These are phyloP conservation scores for Lathronympha strigana DNA, from an alignment of 2,888 invertebrate species.

Conservation along the genomic window DNA sequence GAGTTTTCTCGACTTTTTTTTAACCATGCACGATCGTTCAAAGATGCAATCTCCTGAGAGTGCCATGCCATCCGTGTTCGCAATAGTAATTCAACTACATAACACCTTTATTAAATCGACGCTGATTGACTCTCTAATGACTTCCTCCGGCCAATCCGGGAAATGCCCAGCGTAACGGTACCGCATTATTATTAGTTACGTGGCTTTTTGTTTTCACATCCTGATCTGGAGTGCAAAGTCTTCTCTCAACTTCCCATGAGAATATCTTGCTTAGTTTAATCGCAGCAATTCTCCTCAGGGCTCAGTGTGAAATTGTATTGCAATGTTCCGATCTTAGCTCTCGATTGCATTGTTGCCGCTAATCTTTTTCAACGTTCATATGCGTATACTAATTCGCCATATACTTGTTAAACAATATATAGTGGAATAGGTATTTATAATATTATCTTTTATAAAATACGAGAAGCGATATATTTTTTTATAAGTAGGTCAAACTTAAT, in stretches of 20 bases:
- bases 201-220: slow-evolving; percentile 40
- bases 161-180: slow-evolving; percentile 52
- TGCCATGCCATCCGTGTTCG: slow-evolving; percentile 62
- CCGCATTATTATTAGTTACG: slow-evolving; percentile 37
- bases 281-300: slow-evolving; percentile 13
- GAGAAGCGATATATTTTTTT: background rate
- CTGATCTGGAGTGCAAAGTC: slow-evolving; percentile 33
- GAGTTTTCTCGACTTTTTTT: slow-evolving; percentile 12
- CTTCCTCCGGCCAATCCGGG: slow-evolving; percentile 72
- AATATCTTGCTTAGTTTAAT: slow-evolving; percentile 21
- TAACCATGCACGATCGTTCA: slow-evolving; percentile 43
- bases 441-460: background rate
- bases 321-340: slow-evolving; percentile 19
- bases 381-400: background rate
- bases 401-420: too few species aligned
- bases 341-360: slow-evolving; percentile 23
- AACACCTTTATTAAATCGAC: slow-evolving; percentile 72
- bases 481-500: slow-evolving; percentile 10
- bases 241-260: slow-evolving; percentile 34
- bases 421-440: too few species aligned
- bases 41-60: slow-evolving; percentile 66
- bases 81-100: slow-evolving; percentile 67
- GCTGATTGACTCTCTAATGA: slow-evolving; percentile 72
- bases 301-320: slow-evolving; percentile 5
- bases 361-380: slow-evolving; percentile 1